These are phyloP conservation scores for Slavum lentiscoides DNA, from an alignment of 2,888 invertebrate species.

Conservation along the genomic window DNA sequence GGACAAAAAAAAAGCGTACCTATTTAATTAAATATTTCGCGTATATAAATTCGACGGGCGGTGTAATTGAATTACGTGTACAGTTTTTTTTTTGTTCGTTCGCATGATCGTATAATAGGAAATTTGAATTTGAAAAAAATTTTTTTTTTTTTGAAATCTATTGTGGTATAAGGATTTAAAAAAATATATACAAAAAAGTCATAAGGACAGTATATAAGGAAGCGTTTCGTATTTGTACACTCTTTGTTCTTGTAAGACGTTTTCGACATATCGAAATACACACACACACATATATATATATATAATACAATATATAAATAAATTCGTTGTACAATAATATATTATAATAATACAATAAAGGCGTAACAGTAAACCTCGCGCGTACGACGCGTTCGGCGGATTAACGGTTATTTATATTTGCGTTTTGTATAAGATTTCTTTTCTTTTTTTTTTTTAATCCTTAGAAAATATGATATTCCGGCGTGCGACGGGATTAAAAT, in stretches of 20 bases:
- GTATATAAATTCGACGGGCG: no score
- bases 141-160: no score
- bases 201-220: neutral
- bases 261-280: neutral
- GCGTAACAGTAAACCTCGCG: conserved; percentile 1
- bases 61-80: no score
- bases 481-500: conserved; percentile 12
- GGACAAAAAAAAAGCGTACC: no score
- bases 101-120: no score
- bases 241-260: neutral
- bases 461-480: conserved; percentile 15
- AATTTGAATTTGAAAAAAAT: no score
- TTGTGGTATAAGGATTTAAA: no score
- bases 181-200: neutral
- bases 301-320: neutral
- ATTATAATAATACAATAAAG: conserved; percentile 4
- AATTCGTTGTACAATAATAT: neutral
- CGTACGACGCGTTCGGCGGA: neutral
- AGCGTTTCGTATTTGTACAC: neutral
- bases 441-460: neutral
- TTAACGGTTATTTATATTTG: conserved; percentile 16
- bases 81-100: no score
- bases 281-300: neutral
- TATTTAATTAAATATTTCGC: no score
- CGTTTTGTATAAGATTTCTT: neutral